Evolutionary conservation across 2,888 invertebrate genomes (phyloP), one percentile per base, ranked within the genome.

Genomic region (Latrodectus elegans): DNA sequence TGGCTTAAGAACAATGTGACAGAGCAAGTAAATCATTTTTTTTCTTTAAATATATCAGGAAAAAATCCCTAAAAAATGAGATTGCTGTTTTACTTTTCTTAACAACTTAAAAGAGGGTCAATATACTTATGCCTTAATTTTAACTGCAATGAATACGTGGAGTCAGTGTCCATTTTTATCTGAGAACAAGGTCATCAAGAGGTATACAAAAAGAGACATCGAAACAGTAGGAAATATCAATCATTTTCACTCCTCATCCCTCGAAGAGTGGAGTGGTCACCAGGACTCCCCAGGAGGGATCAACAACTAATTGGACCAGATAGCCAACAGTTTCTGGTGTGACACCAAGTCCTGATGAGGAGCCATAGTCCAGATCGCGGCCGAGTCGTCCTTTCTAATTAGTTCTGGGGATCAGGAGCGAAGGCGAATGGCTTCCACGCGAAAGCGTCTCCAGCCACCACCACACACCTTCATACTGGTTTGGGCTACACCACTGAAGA

Each of bases 221-320:
- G 38, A 38, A 38, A 38, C 38, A 38, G 38, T 6, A 38, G 38
- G 38, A 6, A 38, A 38, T 38, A 60, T 60, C 60, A 60, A 60
- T 60, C 60, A 60, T 15, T 60, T 60, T 76, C 49, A 64, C 14
- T 14, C 65, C 38, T 76, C 76, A 38, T 26, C 14, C 17, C 38
- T 38, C 6, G 38, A 38, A 38, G 38, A 38, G 38, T 38, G 6
- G 38, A 86, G 64, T 86, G 86, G 81, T 80, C 86, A 76, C 86
- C 80, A 76, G 81, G 86, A 55, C 77, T 77, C 81, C 80, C 86
- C 81, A 17, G 51, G 55, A 53, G 86, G 86, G 86, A 81, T 87
- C 86, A 87, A 81, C 81, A 73, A 81, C 86, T 87, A 87, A 87
- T 87, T 87, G 86, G 86, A 87, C 65, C 86, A 72, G 86, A 87